Base-by-base conservation (phyloP, 2,797 vertebrate species). In the Enteromius trimaculatus region DNA sequence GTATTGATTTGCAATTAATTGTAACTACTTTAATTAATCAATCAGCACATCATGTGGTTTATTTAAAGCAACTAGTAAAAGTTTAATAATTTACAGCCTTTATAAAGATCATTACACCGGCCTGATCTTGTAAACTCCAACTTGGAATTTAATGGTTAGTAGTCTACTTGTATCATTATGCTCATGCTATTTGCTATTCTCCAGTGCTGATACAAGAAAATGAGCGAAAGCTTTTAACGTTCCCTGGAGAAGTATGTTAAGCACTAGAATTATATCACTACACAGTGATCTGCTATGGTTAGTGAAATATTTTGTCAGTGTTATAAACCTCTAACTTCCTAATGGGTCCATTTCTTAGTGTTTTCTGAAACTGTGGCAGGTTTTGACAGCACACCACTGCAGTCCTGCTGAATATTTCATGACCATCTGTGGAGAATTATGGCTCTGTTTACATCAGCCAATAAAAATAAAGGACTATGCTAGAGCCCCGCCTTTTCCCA, bases 391-490 rank as follows among this genome's bases (percentile, higher is more conserved):
- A 75, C 19, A 55, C 31, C 72, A 75, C 31, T 55, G 72, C 72
- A 75, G 51, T 39, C 31, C 51, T 55, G 19, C 31, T 75, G 71
- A 75, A 75, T 55, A 75, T 75, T 75, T 55, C 19, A 75, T 75
- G 71, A 51, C 71, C 49, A 37, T 75, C 49, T 75, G 71, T 75
- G 34, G 19, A 75, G 49, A n/a, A 37, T 55, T 8, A 75, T 34
- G 31, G 31, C 71, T 74, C 49, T 55, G 49, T 75, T 74, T 53
- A n/a, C 71, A 31, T 53, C 19, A 6, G 71, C 29, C 49, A 74
- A n/a, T 74, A 37, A 55, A 55, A 55, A 55, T n/a, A 55, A 74
- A 34, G 47, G 17, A 72, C 26, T 39, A 53, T n/a, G 66, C 13
- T 23, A 60, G 51, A 44, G 31, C 29, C 19, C 31, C 9, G 0